Evolutionary conservation across 2,888 invertebrate species (phyloP).

Genomic region (Catocala nupta): DNA sequence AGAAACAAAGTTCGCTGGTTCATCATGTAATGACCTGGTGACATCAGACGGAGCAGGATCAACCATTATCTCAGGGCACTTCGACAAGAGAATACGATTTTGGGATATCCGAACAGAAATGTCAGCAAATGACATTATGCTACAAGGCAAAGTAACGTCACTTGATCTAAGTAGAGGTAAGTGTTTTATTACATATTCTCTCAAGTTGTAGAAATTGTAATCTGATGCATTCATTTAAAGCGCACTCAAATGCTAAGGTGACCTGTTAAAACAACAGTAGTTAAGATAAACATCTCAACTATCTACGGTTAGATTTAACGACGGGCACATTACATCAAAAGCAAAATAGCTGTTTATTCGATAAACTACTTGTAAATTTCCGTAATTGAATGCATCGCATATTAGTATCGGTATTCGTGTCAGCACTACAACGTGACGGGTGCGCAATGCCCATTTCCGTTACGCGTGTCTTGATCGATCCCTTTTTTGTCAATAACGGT

Average conservation of each 20-base stretch:
- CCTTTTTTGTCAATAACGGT: slow-evolving; percentile 86
- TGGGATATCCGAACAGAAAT: slow-evolving; percentile 98
- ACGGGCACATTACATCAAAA: slow-evolving; percentile 41
- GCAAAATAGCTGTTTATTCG: slow-evolving; percentile 46
- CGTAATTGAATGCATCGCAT: slow-evolving; percentile 77
- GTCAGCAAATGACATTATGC: slow-evolving; percentile 93
- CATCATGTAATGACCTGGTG: slow-evolving; percentile 98
- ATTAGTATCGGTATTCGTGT: slow-evolving; percentile 81
- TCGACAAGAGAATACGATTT: slow-evolving; percentile 98
- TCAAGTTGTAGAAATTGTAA: slow-evolving; percentile 3
- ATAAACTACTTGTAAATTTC: slow-evolving; percentile 44
- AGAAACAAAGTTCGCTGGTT: slow-evolving; percentile 98
- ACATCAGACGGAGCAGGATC: slow-evolving; percentile 95
- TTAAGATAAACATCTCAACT: slow-evolving; percentile 45
- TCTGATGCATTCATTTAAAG: slow-evolving; percentile 19
- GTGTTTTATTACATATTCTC: slow-evolving; percentile 23
- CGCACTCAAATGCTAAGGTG: slow-evolving; percentile 30
- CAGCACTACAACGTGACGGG: slow-evolving; percentile 77
- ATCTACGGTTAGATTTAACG: slow-evolving; percentile 37
- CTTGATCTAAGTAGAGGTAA: slow-evolving; percentile 96
- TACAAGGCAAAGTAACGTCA: slow-evolving; percentile 98
- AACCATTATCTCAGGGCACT: slow-evolving; percentile 98
- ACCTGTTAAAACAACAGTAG: slow-evolving; percentile 34
- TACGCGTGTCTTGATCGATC: slow-evolving; percentile 80
- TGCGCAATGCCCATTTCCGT: slow-evolving; percentile 82